phyloP scores from a whole-genome alignment of 2,888 invertebrate species.

The Ectobius pallidus region DNA sequence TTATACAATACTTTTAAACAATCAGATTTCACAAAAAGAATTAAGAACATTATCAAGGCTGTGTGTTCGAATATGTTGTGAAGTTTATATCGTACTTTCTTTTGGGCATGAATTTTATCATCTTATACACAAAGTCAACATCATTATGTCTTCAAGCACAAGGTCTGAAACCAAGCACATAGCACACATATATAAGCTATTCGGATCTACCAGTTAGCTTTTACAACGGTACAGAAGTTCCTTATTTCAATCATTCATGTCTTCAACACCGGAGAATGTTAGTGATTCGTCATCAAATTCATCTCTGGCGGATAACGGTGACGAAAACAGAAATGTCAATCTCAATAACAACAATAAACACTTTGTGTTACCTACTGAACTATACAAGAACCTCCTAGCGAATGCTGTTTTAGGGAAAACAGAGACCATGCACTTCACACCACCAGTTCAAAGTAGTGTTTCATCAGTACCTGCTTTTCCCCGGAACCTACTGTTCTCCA shows the following conservation, averaged over 20 bases:
- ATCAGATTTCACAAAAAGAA: no score
- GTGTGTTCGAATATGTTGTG: no score
- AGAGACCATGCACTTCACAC: conserved; percentile 39
- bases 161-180: no score
- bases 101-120: no score
- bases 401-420: conserved; percentile 67
- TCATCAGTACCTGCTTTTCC: conserved; percentile 54
- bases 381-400: conserved; percentile 79
- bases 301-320: neutral
- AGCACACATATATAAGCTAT: no score
- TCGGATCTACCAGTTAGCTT: neutral
- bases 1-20: no score
- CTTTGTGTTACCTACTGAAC: conserved; percentile 74
- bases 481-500: conserved; percentile 49
- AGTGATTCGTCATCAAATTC: conserved; percentile 20
- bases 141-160: no score
- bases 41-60: no score
- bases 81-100: no score
- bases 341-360: conserved; percentile 51
- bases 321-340: conserved; percentile 20
- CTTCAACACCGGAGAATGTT: conserved; percentile 24
- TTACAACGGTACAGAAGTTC: neutral
- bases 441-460: conserved; percentile 17
- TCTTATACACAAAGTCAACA: no score
- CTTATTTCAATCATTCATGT: conserved; percentile 11